phyloP scores from a whole-genome alignment of 2,888 invertebrate genomes.

The Mellilla xanthometata region DNA sequence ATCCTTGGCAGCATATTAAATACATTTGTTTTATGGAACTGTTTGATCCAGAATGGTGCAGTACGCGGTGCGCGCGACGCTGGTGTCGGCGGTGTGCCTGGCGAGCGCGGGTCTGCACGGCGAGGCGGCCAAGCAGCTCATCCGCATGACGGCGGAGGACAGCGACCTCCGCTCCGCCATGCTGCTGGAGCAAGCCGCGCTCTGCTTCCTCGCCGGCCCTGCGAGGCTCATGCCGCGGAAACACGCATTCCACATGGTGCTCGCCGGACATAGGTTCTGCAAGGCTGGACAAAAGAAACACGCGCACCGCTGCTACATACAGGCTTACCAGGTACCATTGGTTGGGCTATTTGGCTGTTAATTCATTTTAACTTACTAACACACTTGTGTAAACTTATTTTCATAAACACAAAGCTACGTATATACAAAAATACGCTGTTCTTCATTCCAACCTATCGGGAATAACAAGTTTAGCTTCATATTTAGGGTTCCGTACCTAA shows the following conservation, averaged over 20 bases:
- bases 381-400: too few species aligned
- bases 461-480: too few species aligned
- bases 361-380: too few species aligned
- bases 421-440: too few species aligned
- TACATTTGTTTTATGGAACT: too few species aligned
- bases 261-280: slow-evolving; percentile 97
- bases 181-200: slow-evolving; percentile 96
- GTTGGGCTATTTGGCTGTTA: too few species aligned
- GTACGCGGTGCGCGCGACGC: slow-evolving; percentile 95
- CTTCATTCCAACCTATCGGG: too few species aligned
- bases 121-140: slow-evolving; percentile 97
- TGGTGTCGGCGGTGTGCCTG: slow-evolving; percentile 94
- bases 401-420: too few species aligned
- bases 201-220: slow-evolving; percentile 89
- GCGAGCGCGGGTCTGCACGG: slow-evolving; percentile 89
- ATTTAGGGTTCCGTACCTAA: too few species aligned
- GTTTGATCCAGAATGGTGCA: slow-evolving; percentile 88
- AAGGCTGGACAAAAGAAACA: slow-evolving; percentile 96
- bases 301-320: slow-evolving; percentile 94
- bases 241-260: slow-evolving; percentile 97
- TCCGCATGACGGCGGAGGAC: slow-evolving; percentile 98
- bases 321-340: slow-evolving; percentile 96
- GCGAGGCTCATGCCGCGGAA: slow-evolving; percentile 91
- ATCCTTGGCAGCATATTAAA: too few species aligned
- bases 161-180: slow-evolving; percentile 97